Percentiles rank a stretch among this genome's conserved stretches.
Conservation (phyloP, 2,888 invertebrate genomes). For the Bombylius discolor region DNA sequence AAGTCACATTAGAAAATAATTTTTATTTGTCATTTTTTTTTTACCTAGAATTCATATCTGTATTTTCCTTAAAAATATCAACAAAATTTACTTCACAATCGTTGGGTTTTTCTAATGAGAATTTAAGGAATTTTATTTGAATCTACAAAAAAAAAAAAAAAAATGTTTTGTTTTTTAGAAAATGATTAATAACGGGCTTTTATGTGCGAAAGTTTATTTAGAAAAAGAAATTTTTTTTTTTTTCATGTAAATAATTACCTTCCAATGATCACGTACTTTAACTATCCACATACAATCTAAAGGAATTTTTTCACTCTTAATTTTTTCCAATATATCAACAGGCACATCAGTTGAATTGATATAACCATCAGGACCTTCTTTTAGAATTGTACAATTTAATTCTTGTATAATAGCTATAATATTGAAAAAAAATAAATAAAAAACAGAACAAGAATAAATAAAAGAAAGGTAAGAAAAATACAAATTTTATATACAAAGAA, state of each 20-base stretch:
- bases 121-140: slow-evolving; percentile 51
- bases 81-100: slow-evolving; percentile 67
- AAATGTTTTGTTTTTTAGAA: background rate
- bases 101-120: slow-evolving; percentile 56
- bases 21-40: slow-evolving; percentile 7
- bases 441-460: background rate
- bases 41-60: slow-evolving; percentile 46
- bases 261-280: slow-evolving; percentile 47
- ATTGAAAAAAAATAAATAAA: background rate
- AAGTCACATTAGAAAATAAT: background rate
- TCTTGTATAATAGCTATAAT: slow-evolving; percentile 29
- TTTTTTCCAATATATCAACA: slow-evolving; percentile 39
- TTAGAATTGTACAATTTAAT: slow-evolving; percentile 46
- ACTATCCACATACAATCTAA: slow-evolving; percentile 67
- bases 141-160: slow-evolving; percentile 40
- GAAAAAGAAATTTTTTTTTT: background rate
- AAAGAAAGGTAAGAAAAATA: background rate
- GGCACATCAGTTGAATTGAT: slow-evolving; percentile 46
- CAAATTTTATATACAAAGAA: background rate
- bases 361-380: slow-evolving; percentile 42
- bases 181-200: background rate
- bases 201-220: background rate
- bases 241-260: slow-evolving; percentile 36
- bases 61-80: slow-evolving; percentile 53
- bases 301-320: slow-evolving; percentile 42